Conservation (phyloP, 2,113 vertebrate genomes). For the Chloropsis hardwickii region DNA sequence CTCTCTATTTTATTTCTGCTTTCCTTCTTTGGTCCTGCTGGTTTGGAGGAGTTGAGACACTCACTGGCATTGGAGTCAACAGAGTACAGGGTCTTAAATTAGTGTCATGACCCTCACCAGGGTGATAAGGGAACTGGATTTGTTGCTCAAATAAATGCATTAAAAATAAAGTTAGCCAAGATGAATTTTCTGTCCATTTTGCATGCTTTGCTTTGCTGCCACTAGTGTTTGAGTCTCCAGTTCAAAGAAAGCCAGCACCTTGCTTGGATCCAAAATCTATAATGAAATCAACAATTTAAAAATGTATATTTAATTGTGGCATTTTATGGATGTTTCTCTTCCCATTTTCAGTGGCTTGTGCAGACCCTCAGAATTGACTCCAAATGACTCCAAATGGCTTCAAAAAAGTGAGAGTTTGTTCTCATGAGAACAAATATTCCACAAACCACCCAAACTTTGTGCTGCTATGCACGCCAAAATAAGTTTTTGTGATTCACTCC, state of each 20-base stretch:
- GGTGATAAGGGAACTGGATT: neutral
- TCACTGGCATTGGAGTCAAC: neutral
- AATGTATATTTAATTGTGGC: neutral
- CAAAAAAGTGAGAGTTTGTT: neutral
- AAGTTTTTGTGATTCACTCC: neutral
- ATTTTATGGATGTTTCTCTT: neutral
- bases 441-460: neutral
- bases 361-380: neutral
- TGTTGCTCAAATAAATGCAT: neutral
- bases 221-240: neutral
- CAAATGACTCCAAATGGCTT: neutral
- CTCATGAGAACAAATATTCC: neutral
- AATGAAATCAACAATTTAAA: neutral
- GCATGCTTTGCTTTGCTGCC: neutral
- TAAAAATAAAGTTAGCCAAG: neutral
- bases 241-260: neutral
- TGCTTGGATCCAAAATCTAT: neutral
- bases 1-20: neutral
- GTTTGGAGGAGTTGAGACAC: neutral
- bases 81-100: neutral
- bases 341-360: neutral
- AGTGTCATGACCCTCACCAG: neutral
- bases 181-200: neutral
- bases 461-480: neutral
- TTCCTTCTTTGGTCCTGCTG: neutral